Evolutionary conservation across 2,113 vertebrate species (phyloP), one percentile per base, ranked within the genome.

Genomic region (Plestiodon gilberti): DNA sequence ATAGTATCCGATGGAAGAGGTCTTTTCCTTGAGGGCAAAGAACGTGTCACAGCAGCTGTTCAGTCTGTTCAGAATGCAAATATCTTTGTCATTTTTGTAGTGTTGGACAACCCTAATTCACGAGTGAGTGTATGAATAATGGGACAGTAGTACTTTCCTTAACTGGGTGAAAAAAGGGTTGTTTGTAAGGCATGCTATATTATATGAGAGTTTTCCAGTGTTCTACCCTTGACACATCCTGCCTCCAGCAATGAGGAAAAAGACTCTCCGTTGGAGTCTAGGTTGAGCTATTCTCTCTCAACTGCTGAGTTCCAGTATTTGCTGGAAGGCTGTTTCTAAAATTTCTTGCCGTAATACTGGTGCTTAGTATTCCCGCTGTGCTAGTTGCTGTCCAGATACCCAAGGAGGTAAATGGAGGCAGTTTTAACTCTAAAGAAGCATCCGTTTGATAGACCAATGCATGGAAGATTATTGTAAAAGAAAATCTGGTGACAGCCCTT

Each of bases 11-110:
- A 99, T 38, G 99, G 99, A 78, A 95, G 98, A 48, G 99, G 99
- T 17, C 96, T 99, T 52, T 99, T 99, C 95, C 95, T 99, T 35
- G 99, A 99, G 88, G 99, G 99, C 82, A 99, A 99, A 94, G 98
- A 99, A 48, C 95, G 98, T 67, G 99, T 99, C 86, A 95, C 94
- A 81, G 96, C 98, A 1, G 98, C 98, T 0, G 97, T 98, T 81
- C 97, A 97, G 4, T 96, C 96, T 1, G 97, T 98, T 43, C 97
- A 94, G 84, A 96, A 95, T 18, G 96, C 97, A n/a, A 98, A 98
- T 57, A 96, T 99, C 89, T 99, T 99, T 77, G 94, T 99, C 93
- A 99, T 99, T 93, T 99, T 99, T 1, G 97, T 99, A 40, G 98
- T 98, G 74, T 90, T 99, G 87, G 99, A 99, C 96, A 99, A 98